These are phyloP conservation scores for Gnathonemus longibarbis DNA, from an alignment of 2,113 vertebrate genomes.

Conservation along the genomic window DNA sequence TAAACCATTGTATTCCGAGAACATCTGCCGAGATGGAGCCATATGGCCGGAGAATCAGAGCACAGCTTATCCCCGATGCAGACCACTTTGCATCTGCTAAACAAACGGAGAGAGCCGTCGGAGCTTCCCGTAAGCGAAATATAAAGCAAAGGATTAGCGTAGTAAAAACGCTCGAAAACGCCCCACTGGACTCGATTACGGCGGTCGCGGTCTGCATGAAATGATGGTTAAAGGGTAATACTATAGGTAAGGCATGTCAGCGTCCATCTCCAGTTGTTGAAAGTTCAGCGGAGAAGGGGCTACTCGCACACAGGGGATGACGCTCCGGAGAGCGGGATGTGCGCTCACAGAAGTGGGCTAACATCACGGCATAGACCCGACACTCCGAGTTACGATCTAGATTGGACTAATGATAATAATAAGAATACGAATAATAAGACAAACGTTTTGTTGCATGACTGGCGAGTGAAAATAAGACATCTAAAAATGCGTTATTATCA, in stretches of 20 bases:
- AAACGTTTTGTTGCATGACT: background rate
- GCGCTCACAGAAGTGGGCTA: background rate
- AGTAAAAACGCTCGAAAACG: background rate
- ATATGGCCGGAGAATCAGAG: constrained; percentile 35
- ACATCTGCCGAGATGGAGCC: constrained; percentile 33
- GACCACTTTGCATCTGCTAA: background rate
- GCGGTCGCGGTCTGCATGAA: background rate
- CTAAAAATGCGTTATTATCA: background rate
- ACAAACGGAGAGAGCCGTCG: background rate
- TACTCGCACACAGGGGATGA: background rate
- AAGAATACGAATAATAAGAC: background rate
- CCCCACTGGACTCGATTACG: background rate
- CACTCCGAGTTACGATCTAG: background rate
- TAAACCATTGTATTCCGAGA: constrained; percentile 34
- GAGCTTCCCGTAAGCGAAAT: background rate
- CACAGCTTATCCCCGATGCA: background rate
- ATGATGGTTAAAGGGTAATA: background rate
- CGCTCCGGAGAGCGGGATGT: background rate
- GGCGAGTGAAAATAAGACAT: background rate
- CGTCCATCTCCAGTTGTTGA: constrained; percentile 8
- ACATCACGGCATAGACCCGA: background rate
- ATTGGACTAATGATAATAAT: background rate
- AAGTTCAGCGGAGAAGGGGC: constrained; percentile 15
- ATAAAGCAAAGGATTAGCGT: background rate
- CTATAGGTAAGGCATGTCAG: background rate